Base-by-base conservation (phyloP, 2,888 invertebrate species). In the Resseliella maxima region DNA sequence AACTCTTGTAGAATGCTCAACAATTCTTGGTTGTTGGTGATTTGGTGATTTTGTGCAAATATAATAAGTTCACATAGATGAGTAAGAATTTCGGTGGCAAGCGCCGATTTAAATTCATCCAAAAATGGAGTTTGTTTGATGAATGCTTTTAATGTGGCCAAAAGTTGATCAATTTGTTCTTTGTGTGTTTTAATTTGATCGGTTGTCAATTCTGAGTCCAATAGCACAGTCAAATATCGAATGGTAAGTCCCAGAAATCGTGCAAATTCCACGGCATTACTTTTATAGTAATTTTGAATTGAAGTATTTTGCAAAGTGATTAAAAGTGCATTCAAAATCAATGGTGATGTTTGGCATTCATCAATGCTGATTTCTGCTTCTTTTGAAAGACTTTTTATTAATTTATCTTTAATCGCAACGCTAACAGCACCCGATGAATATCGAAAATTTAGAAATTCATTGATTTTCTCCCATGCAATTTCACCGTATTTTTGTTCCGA, bases 381-480 rank as follows among this genome's bases (percentile, higher is more conserved):
- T 12, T 21, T 15, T 36, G 41, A 24, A 8, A 86, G 21, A 36
- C 86, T 46, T 72, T 86, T 24, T 0, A 81, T 24, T 10, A 86
- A 45, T 72, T 85, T 64, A 10, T 21, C 46, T 81, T 86, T 86
- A 6, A 64, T 50, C 1, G 85, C 35, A n/a, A 31, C 38, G 24
- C 35, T 72, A 15, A 86, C 46, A 36, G 86, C 86, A 54, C 86
- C 85, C 8, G 87, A 89, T 0, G 89, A 89, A 0, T 90, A 89
- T 54, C 86, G 50, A 3, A 91, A 86, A 6, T 88, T 86, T 5
- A 90, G 86, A 18, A 90, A 88, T 83, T 89, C 88, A 21, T 89
- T 88, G 0, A 88, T 87, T 8, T 87, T 86, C 27, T 88, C 85
- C 87, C 90, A 87, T 31, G 64, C 36, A 27, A 12, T 27, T 86